These are phyloP conservation scores for Habrosyne pyritoides DNA, from an alignment of 2,888 invertebrate genomes.

Conservation along the genomic window DNA sequence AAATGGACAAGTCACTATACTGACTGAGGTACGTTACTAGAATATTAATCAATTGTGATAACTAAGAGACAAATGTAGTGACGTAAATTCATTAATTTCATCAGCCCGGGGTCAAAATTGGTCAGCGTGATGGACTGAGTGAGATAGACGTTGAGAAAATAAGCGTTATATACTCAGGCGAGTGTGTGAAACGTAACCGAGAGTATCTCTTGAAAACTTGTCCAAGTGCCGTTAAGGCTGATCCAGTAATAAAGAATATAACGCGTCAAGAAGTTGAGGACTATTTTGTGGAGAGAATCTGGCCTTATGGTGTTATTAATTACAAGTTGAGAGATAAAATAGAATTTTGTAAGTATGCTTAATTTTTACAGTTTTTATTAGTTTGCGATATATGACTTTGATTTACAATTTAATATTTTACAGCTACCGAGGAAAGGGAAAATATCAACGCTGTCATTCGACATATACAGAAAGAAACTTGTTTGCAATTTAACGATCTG, in stretches of 20 bases:
- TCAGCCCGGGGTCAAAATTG: conserved; percentile 56
- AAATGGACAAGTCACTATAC: conserved; percentile 87
- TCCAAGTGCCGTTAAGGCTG: conserved; percentile 56
- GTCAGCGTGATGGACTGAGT: conserved; percentile 70
- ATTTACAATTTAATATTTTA: conserved; percentile 13
- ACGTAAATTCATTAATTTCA: conserved; percentile 6
- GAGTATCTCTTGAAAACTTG: conserved; percentile 69
- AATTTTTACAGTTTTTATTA: not conserved
- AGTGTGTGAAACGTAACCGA: conserved; percentile 64
- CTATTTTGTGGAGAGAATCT: conserved; percentile 61
- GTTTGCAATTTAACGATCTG: conserved; percentile 58
- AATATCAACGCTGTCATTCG: conserved; percentile 66
- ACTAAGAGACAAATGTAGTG: conserved; percentile 25
- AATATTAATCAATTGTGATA: not conserved
- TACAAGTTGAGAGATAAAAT: conserved; percentile 55
- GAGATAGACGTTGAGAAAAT: conserved; percentile 67
- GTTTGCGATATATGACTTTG: not conserved
- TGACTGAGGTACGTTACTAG: conserved; percentile 80
- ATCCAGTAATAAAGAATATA: conserved; percentile 15
- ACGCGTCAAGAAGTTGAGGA: conserved; percentile 46
- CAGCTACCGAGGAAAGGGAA: conserved; percentile 69
- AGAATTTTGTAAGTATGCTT: conserved; percentile 65
- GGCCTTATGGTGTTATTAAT: conserved; percentile 64
- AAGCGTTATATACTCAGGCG: conserved; percentile 53
- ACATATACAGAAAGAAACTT: conserved; percentile 73